Conservation (phyloP, 2,113 vertebrate species). For the Anolis carolinensis region DNA sequence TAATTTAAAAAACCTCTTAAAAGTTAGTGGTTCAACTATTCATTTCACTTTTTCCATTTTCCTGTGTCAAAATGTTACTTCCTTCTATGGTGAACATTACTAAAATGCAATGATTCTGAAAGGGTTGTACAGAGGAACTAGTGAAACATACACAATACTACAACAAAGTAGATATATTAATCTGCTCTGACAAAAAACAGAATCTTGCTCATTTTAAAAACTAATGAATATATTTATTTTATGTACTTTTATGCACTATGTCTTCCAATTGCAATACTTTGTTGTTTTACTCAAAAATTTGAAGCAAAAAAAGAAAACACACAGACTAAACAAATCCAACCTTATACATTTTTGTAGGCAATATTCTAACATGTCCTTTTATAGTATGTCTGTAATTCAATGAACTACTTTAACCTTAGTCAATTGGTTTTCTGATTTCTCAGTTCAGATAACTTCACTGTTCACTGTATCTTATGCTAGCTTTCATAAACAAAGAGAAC, state of each 20-base stretch:
- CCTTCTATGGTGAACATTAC: no score
- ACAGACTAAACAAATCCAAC: neutral
- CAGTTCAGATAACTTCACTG: neutral
- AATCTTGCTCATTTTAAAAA: neutral
- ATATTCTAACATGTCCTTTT: neutral
- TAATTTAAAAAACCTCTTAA: neutral
- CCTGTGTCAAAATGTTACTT: no score
- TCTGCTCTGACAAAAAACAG: neutral
- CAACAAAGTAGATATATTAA: neutral
- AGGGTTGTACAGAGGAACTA: no score
- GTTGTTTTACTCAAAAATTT: neutral
- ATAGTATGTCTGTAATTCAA: neutral
- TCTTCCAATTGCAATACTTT: neutral
- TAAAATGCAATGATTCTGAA: no score
- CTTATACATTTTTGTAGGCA: neutral
- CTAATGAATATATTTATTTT: neutral
- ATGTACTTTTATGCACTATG: neutral
- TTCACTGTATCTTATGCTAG: neutral
- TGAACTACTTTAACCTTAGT: neutral
- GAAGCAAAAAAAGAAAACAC: neutral
- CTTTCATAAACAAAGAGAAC: neutral
- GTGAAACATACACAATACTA: neutral
- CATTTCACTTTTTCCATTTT: no score
- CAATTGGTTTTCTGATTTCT: neutral
- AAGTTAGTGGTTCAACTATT: neutral